Percentiles rank a stretch among this genome's conserved stretches.
Evolutionary conservation across 2,888 invertebrate species (phyloP).

Genomic region (Coleophora deauratella): DNA sequence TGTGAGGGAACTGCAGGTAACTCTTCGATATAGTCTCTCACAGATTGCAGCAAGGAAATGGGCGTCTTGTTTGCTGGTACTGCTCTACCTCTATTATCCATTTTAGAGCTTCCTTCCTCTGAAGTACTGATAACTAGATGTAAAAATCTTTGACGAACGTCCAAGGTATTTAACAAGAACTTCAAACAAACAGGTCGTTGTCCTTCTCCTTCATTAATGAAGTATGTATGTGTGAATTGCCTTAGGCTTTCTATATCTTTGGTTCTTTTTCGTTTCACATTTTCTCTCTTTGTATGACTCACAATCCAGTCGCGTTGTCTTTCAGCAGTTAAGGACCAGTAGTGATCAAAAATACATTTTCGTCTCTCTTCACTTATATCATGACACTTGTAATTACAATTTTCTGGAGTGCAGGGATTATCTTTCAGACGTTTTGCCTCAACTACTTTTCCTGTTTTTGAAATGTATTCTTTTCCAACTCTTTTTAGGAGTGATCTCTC

Average conservation of each 20-base stretch:
- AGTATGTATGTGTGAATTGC: conserved; percentile 8
- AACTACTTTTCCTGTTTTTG: not conserved
- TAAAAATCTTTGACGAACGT: conserved; percentile 11
- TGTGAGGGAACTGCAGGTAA: conserved; percentile 15
- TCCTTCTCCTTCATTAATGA: conserved; percentile 14
- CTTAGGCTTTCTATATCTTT: conserved; percentile 1
- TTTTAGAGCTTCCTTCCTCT: conserved; percentile 6
- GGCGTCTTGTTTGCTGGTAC: conserved; percentile 10
- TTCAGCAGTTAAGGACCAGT: conserved; percentile 7
- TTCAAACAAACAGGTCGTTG: conserved; percentile 12
- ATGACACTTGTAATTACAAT: conserved; percentile 4
- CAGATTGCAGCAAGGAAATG: conserved; percentile 2
- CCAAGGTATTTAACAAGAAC: conserved; percentile 11
- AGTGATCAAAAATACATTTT: conserved; percentile 9
- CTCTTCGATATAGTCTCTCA: conserved; percentile 5
- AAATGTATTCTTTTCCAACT: too few species aligned
- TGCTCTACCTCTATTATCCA: conserved; percentile 8
- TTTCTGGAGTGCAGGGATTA: conserved; percentile 9
- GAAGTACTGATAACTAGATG: conserved; percentile 7
- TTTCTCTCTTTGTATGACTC: not conserved
- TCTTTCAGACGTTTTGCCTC: conserved; percentile 2
- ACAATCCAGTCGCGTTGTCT: conserved; percentile 12
- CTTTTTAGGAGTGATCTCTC: too few species aligned
- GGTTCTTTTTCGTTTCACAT: conserved; percentile 6
- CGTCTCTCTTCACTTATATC: conserved; percentile 8